Base-by-base conservation (phyloP, 2,888 invertebrate genomes). In the Meganola albula region DNA sequence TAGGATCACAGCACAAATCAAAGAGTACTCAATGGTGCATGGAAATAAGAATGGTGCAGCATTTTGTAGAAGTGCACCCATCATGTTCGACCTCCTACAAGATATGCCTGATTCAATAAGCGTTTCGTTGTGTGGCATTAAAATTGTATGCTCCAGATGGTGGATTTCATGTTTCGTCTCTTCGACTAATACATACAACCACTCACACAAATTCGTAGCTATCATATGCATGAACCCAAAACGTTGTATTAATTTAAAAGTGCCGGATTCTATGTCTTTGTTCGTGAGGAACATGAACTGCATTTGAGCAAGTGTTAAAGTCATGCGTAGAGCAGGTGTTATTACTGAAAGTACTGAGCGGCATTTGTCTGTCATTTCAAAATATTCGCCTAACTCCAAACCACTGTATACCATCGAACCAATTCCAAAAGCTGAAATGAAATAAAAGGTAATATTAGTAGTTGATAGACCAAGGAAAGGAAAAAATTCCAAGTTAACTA, bases 191-290 rank as follows among this genome's bases (percentile, higher is more conserved):
- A 95, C 94, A 64, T 93, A 92, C 27, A 97, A 73, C 97, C 97
- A 97, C 56, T 97, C 95, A 76, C 96, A 97, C 9, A 97, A 76
- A 76, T 97, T 97, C 10, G 96, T 95, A 1, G 96, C 97, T 29
- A 97, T 90, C 91, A 96, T 91, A 67, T 98, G 97, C 96, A 97
- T 97, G 23, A 97, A 88, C 4, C 97, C 97, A 53, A 97, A 94
- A 49, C 95, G 88, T 10, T 95, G 93, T 29, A 95, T 87, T 25
- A 91, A 88, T 61, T 91, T 90, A 60, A 90, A 90, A 25, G 87
- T 83, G 10, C 90, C 89, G 53, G 92, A 87, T 58, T 80, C 82
- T 33, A 85, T 84, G 45, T 85, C 85, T 74, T 94, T 94, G 48
- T 94, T 94, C 61, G 96, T 96, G 22, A 97, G 88, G 70, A 97